Conservation (phyloP, 2,113 vertebrate genomes). For the Excalfactoria chinensis region DNA sequence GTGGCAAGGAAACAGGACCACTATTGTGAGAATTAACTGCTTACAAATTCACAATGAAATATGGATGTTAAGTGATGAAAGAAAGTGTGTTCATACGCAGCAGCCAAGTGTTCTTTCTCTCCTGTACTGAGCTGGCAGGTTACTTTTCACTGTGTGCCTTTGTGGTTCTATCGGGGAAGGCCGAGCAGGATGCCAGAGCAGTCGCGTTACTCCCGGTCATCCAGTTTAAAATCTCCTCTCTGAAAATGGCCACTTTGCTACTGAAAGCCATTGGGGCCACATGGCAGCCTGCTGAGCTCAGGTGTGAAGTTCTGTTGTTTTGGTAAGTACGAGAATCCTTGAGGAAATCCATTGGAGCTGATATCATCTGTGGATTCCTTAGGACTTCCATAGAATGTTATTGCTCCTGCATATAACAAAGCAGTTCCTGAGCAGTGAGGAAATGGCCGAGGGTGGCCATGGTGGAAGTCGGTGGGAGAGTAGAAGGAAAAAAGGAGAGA, state of each 20-base stretch:
- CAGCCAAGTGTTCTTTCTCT: not conserved
- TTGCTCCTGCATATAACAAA: not conserved
- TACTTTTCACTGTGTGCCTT: not conserved
- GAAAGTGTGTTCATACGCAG: not conserved
- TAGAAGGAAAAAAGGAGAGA: not conserved
- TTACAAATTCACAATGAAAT: not conserved
- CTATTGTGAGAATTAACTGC: not conserved
- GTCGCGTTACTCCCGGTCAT: too few species aligned
- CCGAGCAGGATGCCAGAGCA: fast-evolving
- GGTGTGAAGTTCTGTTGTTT: not conserved
- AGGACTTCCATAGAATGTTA: not conserved
- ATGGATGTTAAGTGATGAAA: not conserved
- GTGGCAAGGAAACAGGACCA: not conserved
- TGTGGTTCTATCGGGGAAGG: not conserved
- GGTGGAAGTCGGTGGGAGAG: not conserved
- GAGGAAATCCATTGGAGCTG: not conserved
- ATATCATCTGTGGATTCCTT: not conserved
- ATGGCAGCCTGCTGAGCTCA: not conserved
- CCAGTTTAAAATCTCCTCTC: not conserved
- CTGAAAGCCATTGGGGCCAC: not conserved
- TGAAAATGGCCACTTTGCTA: not conserved
- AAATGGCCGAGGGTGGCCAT: fast-evolving
- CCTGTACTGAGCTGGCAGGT: not conserved
- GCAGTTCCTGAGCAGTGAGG: too few species aligned
- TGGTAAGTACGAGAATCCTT: not conserved